These are phyloP conservation scores for Panzeria rudis DNA, from an alignment of 2,888 invertebrate genomes.

Conservation along the genomic window DNA sequence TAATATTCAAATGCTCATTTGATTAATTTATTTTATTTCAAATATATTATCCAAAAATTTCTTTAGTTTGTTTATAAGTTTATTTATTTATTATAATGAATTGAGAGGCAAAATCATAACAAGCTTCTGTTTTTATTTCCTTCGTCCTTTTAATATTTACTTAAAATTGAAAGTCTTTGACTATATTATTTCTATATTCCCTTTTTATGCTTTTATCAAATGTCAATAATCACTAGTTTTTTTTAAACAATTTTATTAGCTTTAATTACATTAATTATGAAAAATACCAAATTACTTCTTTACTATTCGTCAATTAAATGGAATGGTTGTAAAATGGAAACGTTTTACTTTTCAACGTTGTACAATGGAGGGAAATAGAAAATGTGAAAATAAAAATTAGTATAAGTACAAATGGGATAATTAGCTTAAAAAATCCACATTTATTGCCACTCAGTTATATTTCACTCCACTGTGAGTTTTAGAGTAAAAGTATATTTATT, in stretches of 20 bases:
- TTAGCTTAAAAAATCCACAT: no score
- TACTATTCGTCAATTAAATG: neutral
- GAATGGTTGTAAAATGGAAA: neutral
- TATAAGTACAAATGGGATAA: no score
- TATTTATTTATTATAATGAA: neutral
- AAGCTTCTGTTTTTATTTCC: no score
- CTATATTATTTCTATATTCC: no score
- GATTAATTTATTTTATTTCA: no score
- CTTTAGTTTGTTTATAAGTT: neutral
- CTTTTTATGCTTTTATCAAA: neutral
- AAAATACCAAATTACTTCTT: neutral
- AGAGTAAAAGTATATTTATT: neutral
- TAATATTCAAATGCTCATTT: no score
- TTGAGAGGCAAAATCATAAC: neutral
- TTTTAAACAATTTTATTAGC: slow-evolving; percentile 48
- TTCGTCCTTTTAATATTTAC: neutral
- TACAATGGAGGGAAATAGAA: no score
- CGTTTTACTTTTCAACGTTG: neutral
- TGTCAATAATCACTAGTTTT: slow-evolving; percentile 38
- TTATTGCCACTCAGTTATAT: no score
- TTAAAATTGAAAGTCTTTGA: no score
- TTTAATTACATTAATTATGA: slow-evolving; percentile 56
- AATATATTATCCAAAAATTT: no score
- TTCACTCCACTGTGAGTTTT: no score
- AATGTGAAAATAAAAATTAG: no score